Evolutionary conservation across 2,888 invertebrate species (phyloP).

Genomic region (Acrocyrtus sp.): DNA sequence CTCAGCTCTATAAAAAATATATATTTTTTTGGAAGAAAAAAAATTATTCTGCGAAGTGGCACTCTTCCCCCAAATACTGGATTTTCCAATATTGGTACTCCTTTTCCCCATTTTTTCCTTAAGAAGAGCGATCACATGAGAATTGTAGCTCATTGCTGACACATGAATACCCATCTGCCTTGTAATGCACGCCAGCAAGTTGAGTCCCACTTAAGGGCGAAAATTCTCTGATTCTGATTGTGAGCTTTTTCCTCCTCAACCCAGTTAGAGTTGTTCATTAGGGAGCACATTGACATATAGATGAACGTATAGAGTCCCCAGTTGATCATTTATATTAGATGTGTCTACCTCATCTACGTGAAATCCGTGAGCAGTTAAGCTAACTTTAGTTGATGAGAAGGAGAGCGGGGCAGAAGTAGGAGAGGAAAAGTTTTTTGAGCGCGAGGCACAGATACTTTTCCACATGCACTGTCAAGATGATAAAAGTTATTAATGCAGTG

Average conservation of each 20-base stretch:
- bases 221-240: neutral
- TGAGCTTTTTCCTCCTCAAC: no score
- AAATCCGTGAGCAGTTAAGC: neutral
- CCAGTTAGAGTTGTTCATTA: neutral
- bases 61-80: neutral
- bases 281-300: constrained; percentile 22
- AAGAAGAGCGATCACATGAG: constrained; percentile 27
- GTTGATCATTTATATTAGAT: constrained; percentile 19
- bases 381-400: neutral
- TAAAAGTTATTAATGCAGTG: no score
- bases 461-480: no score
- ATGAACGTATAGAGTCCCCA: constrained; percentile 8
- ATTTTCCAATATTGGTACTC: neutral
- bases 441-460: no score
- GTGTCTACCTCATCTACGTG: neutral
- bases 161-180: no score
- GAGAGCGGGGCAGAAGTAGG: neutral
- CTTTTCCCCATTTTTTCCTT: neutral
- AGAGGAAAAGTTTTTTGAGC: no score
- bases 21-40: no score
- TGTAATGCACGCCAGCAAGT: no score
- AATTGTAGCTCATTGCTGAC: constrained; percentile 35
- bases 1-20: no score
- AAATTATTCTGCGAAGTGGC: neutral
- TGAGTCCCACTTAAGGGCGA: neutral